A percentile compares a stretch with the other conserved stretches of the same genome.
These are phyloP conservation scores for Cottoperca gobio DNA, from an alignment of 2,797 vertebrate genomes.

Conservation along the genomic window DNA sequence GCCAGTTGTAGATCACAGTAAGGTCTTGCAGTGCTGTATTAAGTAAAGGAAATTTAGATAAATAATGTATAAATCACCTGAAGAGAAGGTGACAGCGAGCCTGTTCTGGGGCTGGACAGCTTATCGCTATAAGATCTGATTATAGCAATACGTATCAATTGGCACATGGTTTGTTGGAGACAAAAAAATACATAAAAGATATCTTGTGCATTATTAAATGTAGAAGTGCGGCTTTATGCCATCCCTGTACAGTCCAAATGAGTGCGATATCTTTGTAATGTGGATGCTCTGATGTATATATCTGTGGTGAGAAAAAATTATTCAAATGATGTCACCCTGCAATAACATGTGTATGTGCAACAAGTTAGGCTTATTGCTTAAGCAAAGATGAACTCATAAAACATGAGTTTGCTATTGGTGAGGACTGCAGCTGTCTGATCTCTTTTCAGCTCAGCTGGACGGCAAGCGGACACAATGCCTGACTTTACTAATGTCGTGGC, in stretches of 20 bases:
- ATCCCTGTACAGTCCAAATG: not conserved
- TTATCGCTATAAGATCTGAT: not conserved
- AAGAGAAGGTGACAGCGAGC: not conserved
- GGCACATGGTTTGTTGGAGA: not conserved
- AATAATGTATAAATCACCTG: not conserved
- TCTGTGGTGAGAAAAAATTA: not conserved
- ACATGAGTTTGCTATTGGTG: not conserved
- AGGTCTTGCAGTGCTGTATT: not conserved
- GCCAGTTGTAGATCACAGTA: not conserved
- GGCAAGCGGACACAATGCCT: not conserved
- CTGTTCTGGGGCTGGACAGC: not conserved
- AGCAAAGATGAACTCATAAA: not conserved
- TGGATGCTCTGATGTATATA: not conserved
- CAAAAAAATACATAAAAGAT: not conserved
- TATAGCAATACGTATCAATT: not conserved
- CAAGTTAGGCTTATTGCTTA: not conserved
- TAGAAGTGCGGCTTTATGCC: not conserved
- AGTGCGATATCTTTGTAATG: not conserved
- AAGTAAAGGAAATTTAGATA: not conserved
- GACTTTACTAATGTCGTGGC: not conserved
- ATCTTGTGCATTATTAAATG: not conserved
- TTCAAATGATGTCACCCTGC: not conserved
- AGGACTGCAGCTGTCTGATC: not conserved
- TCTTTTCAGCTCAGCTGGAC: not conserved
- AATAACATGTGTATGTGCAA: not conserved